Base-by-base conservation (phyloP, 2,113 vertebrate genomes). In the Megaleporinus macrocephalus region DNA sequence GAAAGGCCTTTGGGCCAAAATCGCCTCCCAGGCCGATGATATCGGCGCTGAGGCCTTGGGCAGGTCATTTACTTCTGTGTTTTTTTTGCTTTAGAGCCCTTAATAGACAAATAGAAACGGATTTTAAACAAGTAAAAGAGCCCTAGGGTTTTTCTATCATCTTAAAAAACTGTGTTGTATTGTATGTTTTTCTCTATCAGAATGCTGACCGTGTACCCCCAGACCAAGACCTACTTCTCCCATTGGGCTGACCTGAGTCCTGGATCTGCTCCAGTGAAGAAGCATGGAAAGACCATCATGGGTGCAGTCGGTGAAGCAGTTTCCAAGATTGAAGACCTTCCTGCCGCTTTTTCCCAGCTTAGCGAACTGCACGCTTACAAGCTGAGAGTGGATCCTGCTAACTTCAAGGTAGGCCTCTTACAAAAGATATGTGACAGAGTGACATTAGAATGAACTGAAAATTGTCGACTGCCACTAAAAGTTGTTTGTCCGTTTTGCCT, bases 211-310 rank as follows among this genome's bases (percentile, higher is more conserved):
- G 0, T 82, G 82, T 89, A 86, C 87, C 93, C 93, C 33, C 26
- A 82, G 66, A 95, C 94, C 85, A 95, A 94, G 91, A 93, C 92
- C 84, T 95, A 95, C 90, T 96, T 96, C 87, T 66, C 91, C n/a
- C 93, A 95, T 91, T 93, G 92, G 10, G 7, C 63, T 27, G 92
- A 95, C 81, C 0, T 92, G 63, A 57, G 3, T 0, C 83, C 55
- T 0, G 88, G 89, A 77, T 95, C 94, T 0, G 47, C 65, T 22
- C 91, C 93, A 69, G 0, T 95, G 77, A 86, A 88, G 88, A 69
- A 0, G 0, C 95, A 96, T 0, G 95, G 95, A 83, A 88, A 89
- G 90, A 92, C 90, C 79, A 91, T 96, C 61, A 85, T 79, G 0
- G 13, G 0, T 0, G 94, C 92, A 0, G 84, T 96, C 62, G 0